Base-by-base conservation (phyloP, 2,888 invertebrate species). In the Druceiella hillmani region DNA sequence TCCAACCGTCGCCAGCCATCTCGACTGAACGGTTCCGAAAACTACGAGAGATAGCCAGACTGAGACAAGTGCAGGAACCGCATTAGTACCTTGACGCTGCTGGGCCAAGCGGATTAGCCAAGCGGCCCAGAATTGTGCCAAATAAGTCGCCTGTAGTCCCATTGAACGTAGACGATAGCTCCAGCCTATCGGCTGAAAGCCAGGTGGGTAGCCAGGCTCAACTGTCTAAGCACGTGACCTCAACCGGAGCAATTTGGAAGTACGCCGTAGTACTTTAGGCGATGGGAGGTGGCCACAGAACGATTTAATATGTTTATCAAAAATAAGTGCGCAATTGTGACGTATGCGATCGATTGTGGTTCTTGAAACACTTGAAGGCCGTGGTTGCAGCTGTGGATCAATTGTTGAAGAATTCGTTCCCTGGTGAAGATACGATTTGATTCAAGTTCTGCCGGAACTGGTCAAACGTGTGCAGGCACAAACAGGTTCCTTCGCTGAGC, bases 241-340 rank as follows among this genome's bases (percentile, higher is more conserved):
- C 22, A 20, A 20, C n/a, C 22, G n/a, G n/a, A 20, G 22, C 22
- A 20, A 20, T 20, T 20, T n/a, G 22, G 22, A 9, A 6, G 22
- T 20, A 9, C 22, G n/a, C 6, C 22, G 6, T 6, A 20, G 22
- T 20, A 20, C 22, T 20, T n/a, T 20, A 20, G 22, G 22, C 22
- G 22, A 20, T 20, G 22, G 22, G 22, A 20, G n/a, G 22, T 20
- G 22, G 22, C 22, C 22, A 20, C n/a, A 20, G 22, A 20, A 20
- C 22, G 22, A 9, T 20, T 20, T 20, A 20, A 20, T 20, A 9
- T 20, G 22, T 20, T 20, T 20, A 20, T 20, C 6, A 9, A 9
- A 6, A 20, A 20, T 20, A 20, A 9, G 22, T 20, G 6, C 22
- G 22, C 22, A 20, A 20, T 6, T 20, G 22, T 20, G 22, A 20